Evolutionary conservation across 1,140 invertebrate genomes (phyloP).

Genomic region (Pemphigus obesinymphae): DNA sequence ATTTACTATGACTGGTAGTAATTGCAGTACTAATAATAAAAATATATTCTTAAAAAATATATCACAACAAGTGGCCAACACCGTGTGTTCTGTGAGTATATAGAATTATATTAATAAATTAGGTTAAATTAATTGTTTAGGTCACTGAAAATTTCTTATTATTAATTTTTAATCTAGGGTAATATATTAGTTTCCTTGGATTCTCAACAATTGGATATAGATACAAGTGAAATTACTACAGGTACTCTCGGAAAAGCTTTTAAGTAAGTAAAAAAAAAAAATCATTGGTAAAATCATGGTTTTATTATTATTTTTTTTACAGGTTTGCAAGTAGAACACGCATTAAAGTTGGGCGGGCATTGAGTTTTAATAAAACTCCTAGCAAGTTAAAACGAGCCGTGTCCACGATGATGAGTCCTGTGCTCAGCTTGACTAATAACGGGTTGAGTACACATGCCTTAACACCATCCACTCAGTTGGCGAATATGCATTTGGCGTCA

Average conservation of each 20-base stretch:
- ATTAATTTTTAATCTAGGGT: conserved; percentile 57
- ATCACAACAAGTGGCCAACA: conserved; percentile 83
- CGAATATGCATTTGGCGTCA: conserved; percentile 75
- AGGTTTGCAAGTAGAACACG: conserved; percentile 76
- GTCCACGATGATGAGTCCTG: conserved; percentile 90
- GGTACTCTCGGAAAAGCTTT: conserved; percentile 82
- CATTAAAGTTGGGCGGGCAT: conserved; percentile 84
- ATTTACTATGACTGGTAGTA: conserved; percentile 76
- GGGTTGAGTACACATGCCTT: conserved; percentile 57
- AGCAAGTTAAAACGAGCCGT: conserved; percentile 82
- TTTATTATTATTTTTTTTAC: conserved; percentile 45
- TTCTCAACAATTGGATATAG: conserved; percentile 74
- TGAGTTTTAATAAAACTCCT: conserved; percentile 86
- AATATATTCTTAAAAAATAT: conserved; percentile 71
- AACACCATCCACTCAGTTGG: conserved; percentile 68
- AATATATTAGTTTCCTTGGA: conserved; percentile 70
- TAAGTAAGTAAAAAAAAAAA: conserved; percentile 53
- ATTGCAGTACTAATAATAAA: conserved; percentile 75
- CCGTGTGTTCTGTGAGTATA: conserved; percentile 67
- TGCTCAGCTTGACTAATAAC: conserved; percentile 48
- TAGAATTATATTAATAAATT: too few relatives aligned
- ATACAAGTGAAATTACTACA: conserved; percentile 74
- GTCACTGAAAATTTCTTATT: not conserved
- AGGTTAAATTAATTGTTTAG: not conserved
- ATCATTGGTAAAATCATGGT: not conserved